Evolutionary conservation across 37 sponge, comb jelly and placozoan species (phyloP).

Genomic region (Ephydatia muelleri): DNA sequence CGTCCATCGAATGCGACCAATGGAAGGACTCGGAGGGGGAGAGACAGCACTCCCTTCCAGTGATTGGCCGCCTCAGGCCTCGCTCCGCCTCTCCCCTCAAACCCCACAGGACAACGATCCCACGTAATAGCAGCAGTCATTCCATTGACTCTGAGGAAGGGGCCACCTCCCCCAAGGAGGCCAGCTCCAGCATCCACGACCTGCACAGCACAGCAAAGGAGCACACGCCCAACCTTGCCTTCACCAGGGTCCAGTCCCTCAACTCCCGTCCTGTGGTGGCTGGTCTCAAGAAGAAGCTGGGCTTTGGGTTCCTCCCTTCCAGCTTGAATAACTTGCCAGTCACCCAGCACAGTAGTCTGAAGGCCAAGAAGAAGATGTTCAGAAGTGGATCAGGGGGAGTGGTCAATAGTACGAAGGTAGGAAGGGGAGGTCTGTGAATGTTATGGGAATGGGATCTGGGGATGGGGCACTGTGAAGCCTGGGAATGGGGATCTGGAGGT

Average conservation of each 20-base stretch:
- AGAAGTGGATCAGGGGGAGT: conserved; percentile 45
- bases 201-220: background rate
- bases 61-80: conserved; percentile 6
- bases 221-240: conserved; percentile 7
- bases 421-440: background rate
- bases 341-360: background rate
- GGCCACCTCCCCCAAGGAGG: background rate
- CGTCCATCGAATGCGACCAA: background rate
- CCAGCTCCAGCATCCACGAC: conserved; percentile 43
- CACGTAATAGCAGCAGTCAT: background rate
- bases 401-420: background rate
- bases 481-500: background rate
- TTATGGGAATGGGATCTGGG: no score
- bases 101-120: conserved; percentile 3
- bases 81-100: conserved; percentile 51
- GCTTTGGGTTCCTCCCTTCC: background rate
- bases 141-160: conserved; percentile 1
- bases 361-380: conserved; percentile 24
- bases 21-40: background rate
- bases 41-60: background rate
- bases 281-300: conserved; percentile 44
- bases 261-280: conserved; percentile 38
- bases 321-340: conserved; percentile 7
- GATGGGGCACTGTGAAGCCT: background rate
- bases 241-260: conserved; percentile 41